Conservation (phyloP, 2,113 vertebrate species). For the Nicator chloris region DNA sequence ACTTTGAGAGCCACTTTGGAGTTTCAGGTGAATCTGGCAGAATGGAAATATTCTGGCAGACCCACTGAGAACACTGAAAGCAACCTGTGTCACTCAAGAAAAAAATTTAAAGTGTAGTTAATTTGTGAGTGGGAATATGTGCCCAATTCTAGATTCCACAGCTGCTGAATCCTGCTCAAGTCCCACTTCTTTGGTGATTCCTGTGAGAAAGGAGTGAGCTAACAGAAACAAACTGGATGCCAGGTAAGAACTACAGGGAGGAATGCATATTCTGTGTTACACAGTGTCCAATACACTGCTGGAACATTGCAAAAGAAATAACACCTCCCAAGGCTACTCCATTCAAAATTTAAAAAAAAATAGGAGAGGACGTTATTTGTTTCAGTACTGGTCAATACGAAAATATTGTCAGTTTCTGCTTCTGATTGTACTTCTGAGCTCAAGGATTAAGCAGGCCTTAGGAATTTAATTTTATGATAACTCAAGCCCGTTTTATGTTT, state of each 20-base stretch:
- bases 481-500: not conserved
- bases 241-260: not conserved
- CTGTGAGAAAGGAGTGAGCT: not conserved
- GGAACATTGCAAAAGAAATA: not conserved
- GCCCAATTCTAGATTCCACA: not conserved
- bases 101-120: not conserved
- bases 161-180: not conserved
- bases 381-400: not conserved
- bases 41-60: not conserved
- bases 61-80: not conserved
- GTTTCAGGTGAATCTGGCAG: not conserved
- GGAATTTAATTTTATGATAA: not conserved
- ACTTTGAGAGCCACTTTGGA: not conserved
- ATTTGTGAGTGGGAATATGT: accelerated
- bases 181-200: not conserved
- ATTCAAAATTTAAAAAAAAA: not conserved
- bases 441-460: not conserved
- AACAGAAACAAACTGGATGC: not conserved
- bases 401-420: not conserved
- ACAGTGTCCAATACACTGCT: not conserved
- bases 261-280: not conserved
- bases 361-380: not conserved
- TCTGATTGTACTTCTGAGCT: not conserved
- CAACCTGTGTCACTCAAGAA: not conserved
- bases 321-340: not conserved